phyloP scores from a whole-genome alignment of 2,113 vertebrate species.

The Canis aureus region DNA sequence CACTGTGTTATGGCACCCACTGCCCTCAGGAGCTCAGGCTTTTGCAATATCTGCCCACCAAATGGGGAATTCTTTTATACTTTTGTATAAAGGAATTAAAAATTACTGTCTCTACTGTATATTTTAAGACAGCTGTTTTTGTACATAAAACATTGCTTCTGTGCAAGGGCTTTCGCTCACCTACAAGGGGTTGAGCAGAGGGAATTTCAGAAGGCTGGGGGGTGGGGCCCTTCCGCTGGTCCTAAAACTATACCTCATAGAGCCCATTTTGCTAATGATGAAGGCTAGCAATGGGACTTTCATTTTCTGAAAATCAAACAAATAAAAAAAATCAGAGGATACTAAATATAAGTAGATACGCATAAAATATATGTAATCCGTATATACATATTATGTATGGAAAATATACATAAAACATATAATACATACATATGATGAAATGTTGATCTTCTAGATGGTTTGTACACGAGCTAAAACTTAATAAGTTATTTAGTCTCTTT shows the following conservation, averaged over 20 bases:
- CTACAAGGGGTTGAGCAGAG: background rate
- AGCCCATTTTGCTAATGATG: background rate
- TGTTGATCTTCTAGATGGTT: background rate
- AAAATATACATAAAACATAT: no score
- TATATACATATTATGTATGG: background rate
- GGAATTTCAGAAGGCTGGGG: background rate
- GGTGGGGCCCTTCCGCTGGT: fast-evolving
- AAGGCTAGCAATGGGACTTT: background rate
- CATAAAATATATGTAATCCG: background rate
- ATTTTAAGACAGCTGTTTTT: background rate
- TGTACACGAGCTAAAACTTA: background rate
- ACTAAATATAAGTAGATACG: background rate
- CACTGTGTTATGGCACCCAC: no score
- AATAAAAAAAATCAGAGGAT: background rate
- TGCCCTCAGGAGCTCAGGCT: no score
- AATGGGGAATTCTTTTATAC: background rate
- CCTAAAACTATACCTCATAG: background rate
- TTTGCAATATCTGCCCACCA: no score
- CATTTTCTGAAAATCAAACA: background rate
- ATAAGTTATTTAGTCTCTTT: background rate
- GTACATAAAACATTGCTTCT: constrained; percentile 20
- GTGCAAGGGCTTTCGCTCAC: background rate
- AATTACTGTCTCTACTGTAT: background rate
- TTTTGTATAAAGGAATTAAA: background rate
- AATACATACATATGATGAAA: background rate